A percentile compares a stretch with the other conserved stretches of the same genome.
These are phyloP conservation scores for Magallana gigas DNA, from an alignment of 1,140 invertebrate genomes.

Conservation along the genomic window DNA sequence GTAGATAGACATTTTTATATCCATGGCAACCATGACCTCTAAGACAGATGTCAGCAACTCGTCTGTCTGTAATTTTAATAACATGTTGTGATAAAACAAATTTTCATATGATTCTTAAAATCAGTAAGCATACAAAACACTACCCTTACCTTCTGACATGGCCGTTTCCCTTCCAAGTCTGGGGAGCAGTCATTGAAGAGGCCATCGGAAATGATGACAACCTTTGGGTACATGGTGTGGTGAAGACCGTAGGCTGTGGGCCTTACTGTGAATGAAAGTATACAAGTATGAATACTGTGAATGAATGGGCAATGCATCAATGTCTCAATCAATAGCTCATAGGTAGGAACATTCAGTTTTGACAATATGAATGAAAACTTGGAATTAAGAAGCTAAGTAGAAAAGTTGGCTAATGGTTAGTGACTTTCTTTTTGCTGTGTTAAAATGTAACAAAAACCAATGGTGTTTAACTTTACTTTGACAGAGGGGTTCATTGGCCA, in stretches of 20 bases:
- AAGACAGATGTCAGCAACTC: background rate
- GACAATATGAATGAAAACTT: no score
- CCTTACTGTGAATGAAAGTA: background rate
- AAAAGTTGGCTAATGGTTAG: no score
- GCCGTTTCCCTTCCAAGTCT: background rate
- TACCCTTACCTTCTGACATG: background rate
- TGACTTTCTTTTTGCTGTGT: no score
- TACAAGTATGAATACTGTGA: background rate
- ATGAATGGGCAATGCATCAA: background rate
- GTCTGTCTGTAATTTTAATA: background rate
- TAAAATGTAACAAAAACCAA: no score
- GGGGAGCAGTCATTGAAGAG: slow-evolving; percentile 8
- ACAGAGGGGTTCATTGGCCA: no score
- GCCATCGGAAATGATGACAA: background rate
- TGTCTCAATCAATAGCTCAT: no score
- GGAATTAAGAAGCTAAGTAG: no score
- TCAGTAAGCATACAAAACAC: background rate
- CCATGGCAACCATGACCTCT: background rate
- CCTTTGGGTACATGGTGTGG: background rate
- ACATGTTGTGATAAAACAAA: background rate
- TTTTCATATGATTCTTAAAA: no score
- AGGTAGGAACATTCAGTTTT: no score
- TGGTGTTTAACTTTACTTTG: no score
- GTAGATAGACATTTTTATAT: background rate
- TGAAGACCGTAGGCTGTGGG: background rate